Evolutionary conservation across 2,888 invertebrate genomes (phyloP).

Genomic region (Lycocerus yunnanus): DNA sequence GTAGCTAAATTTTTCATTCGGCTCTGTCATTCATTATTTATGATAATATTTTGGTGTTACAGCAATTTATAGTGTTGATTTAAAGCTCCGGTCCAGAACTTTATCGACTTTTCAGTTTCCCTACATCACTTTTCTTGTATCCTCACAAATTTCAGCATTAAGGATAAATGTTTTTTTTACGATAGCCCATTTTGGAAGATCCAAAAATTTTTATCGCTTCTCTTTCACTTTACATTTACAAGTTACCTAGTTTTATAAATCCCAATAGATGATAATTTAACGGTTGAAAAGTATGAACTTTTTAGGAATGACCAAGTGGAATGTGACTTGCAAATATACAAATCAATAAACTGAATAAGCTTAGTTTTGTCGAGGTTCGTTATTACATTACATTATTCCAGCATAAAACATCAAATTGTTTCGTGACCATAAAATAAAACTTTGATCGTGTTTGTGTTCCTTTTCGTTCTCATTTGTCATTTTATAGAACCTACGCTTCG

Average conservation of each 20-base stretch:
- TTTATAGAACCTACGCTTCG: slow-evolving; percentile 31
- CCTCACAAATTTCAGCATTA: neutral
- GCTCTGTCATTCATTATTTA: neutral
- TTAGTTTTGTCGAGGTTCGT: slow-evolving; percentile 18
- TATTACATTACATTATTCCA: slow-evolving; percentile 26
- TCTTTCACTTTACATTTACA: neutral
- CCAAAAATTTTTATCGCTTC: neutral
- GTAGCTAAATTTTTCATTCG: neutral
- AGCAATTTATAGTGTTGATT: neutral
- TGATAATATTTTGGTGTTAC: neutral
- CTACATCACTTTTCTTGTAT: neutral
- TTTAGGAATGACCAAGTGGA: neutral
- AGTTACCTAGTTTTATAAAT: neutral
- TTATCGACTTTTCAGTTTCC: neutral
- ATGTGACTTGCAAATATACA: slow-evolving; percentile 21
- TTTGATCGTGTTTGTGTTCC: slow-evolving; percentile 31
- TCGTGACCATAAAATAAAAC: slow-evolving; percentile 33
- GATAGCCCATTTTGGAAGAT: neutral
- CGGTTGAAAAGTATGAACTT: neutral
- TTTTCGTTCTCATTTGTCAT: slow-evolving; percentile 31
- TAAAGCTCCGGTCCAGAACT: neutral
- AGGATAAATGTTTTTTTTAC: neutral
- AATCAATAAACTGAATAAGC: slow-evolving; percentile 7
- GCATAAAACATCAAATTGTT: slow-evolving; percentile 29
- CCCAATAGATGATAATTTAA: neutral